A percentile compares a stretch with the other conserved stretches of the same genome.
Conservation (phyloP, 2,113 vertebrate genomes). For the Phylloscopus trochilus region DNA sequence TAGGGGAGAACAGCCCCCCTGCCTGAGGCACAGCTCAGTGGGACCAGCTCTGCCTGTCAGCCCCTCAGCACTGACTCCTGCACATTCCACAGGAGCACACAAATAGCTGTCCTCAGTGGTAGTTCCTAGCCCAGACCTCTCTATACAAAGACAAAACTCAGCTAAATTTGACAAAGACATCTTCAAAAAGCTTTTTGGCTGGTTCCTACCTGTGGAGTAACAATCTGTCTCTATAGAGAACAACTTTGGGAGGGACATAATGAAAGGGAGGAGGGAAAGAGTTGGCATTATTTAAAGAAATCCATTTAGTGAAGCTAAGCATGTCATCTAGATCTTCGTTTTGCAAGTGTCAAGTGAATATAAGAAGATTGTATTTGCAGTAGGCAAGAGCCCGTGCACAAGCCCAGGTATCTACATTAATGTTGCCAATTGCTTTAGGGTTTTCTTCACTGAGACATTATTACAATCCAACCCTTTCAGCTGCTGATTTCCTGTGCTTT, state of each 20-base stretch:
- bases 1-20: neutral
- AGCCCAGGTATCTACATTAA: neutral
- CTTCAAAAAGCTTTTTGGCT: neutral
- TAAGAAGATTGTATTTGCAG: neutral
- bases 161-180: neutral
- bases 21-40: neutral
- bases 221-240: neutral
- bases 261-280: neutral
- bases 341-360: neutral
- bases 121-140: neutral
- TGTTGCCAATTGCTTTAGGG: neutral
- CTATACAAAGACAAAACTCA: neutral
- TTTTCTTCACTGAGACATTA: neutral
- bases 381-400: neutral
- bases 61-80: neutral
- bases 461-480: neutral
- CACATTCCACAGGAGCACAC: neutral
- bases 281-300: neutral
- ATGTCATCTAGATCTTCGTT: neutral
- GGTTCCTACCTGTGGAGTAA: neutral
- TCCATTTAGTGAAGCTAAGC: slow-evolving; percentile 30
- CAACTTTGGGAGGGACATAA: neutral
- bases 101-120: neutral
- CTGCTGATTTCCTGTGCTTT: neutral
- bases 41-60: neutral